Evolutionary conservation across 2,797 vertebrate genomes (phyloP).

Genomic region (Synaphobranchus kaupii): DNA sequence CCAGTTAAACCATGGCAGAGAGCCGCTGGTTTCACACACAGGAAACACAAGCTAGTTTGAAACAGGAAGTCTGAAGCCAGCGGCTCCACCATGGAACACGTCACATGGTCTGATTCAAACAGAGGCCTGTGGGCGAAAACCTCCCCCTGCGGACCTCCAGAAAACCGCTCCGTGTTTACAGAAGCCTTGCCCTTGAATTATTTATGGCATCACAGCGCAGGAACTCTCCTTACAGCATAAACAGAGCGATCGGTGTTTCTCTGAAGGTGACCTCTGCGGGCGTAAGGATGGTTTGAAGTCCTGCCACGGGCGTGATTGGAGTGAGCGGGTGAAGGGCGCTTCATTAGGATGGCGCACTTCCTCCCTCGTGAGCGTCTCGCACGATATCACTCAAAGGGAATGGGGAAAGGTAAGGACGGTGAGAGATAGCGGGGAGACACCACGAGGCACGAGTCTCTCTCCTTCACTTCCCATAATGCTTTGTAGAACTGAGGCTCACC

Average conservation of each 20-base stretch:
- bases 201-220: not conserved
- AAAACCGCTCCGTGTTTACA: not conserved
- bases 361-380: not conserved
- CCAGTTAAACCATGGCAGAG: not conserved
- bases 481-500: not conserved
- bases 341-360: not conserved
- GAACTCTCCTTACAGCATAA: not conserved
- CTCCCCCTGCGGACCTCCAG: not conserved
- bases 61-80: not conserved
- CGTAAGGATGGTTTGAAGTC: not conserved
- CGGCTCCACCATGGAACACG: not conserved
- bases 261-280: not conserved
- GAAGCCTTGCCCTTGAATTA: constrained; percentile 14
- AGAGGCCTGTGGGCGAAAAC: too few relatives aligned
- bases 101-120: not conserved
- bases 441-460: not conserved
- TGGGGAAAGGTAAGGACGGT: not conserved
- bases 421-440: not conserved
- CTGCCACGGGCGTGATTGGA: not conserved
- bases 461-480: not conserved
- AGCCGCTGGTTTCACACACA: not conserved
- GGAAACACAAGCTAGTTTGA: not conserved
- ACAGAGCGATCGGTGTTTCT: not conserved
- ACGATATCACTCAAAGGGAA: not conserved
- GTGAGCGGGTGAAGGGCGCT: not conserved